A percentile compares a stretch with the other conserved stretches of the same genome.
phyloP scores from a whole-genome alignment of 2,113 vertebrate genomes.

The Rhegmatorhina hoffmannsi region DNA sequence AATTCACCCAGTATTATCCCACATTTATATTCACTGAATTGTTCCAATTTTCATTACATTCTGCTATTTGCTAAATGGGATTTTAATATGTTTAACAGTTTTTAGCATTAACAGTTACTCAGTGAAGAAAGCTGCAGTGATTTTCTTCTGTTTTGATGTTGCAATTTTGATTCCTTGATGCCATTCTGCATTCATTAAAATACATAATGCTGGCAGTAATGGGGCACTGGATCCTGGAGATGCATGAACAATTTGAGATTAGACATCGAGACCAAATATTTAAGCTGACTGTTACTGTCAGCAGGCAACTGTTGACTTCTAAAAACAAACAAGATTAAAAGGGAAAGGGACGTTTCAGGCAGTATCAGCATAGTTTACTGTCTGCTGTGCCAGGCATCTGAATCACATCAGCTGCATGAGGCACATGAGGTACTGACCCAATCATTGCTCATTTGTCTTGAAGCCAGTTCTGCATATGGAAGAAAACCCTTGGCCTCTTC shows the following conservation, averaged over 20 bases:
- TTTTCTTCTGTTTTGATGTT: conserved; percentile 42
- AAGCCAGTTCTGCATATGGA: neutral
- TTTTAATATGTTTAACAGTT: conserved; percentile 80
- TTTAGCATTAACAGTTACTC: conserved; percentile 68
- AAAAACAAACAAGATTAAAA: conserved; percentile 67
- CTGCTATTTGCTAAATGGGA: conserved; percentile 77
- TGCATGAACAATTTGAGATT: conserved; percentile 56
- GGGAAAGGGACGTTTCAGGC: conserved; percentile 48
- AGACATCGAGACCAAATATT: conserved; percentile 63
- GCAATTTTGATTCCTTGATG: conserved; percentile 66
- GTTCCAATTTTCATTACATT: conserved; percentile 74
- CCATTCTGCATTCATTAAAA: conserved; percentile 70
- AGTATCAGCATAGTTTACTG: conserved; percentile 40
- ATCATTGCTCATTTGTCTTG: neutral
- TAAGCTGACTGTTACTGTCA: conserved; percentile 52
- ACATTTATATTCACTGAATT: conserved; percentile 74
- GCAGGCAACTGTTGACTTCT: conserved; percentile 57
- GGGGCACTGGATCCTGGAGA: conserved; percentile 47
- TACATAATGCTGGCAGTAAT: conserved; percentile 66
- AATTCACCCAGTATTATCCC: conserved; percentile 59
- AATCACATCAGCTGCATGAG: conserved; percentile 3
- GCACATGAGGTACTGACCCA: conserved; percentile 5
- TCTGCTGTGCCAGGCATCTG: conserved; percentile 19
- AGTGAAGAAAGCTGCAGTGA: conserved; percentile 59
- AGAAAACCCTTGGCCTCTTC: neutral